A percentile compares a stretch with the other conserved stretches of the same genome.
Evolutionary conservation across 1,140 invertebrate genomes (phyloP).

Genomic region (Piezodorus guildinii): DNA sequence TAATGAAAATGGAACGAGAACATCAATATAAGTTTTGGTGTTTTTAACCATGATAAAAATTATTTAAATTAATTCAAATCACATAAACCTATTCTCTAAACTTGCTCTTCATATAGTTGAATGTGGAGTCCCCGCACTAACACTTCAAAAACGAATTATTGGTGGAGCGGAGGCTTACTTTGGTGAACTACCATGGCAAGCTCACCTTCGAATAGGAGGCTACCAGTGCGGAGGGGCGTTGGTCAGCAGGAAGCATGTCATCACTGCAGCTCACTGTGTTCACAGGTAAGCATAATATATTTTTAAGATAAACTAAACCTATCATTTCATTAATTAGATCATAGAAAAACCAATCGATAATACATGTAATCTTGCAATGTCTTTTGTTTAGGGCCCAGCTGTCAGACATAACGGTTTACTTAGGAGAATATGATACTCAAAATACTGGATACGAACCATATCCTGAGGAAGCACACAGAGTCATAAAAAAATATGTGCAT

Average conservation of each 20-base stretch:
- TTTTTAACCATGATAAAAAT: too few relatives aligned
- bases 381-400: constrained; percentile 43
- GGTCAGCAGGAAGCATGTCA: constrained; percentile 46
- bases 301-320: too few relatives aligned
- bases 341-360: neutral
- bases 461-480: constrained; percentile 54
- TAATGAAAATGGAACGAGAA: too few relatives aligned
- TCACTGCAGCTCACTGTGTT: constrained; percentile 65
- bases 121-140: constrained; percentile 47
- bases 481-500: constrained; percentile 62
- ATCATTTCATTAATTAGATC: neutral
- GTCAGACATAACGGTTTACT: constrained; percentile 62
- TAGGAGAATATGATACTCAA: constrained; percentile 70
- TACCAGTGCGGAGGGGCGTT: constrained; percentile 69
- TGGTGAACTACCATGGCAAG: constrained; percentile 76
- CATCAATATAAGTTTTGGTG: too few relatives aligned
- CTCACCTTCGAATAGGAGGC: constrained; percentile 66
- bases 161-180: constrained; percentile 55
- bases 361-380: constrained; percentile 2
- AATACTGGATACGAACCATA: constrained; percentile 48
- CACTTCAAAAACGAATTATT: constrained; percentile 63
- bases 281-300: constrained; percentile 35
- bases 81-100: too few relatives aligned
- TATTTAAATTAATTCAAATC: too few relatives aligned
- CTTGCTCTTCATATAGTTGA: constrained; percentile 34